Evolutionary conservation across 2,888 invertebrate species (phyloP).

Genomic region (Tipula lateralis): DNA sequence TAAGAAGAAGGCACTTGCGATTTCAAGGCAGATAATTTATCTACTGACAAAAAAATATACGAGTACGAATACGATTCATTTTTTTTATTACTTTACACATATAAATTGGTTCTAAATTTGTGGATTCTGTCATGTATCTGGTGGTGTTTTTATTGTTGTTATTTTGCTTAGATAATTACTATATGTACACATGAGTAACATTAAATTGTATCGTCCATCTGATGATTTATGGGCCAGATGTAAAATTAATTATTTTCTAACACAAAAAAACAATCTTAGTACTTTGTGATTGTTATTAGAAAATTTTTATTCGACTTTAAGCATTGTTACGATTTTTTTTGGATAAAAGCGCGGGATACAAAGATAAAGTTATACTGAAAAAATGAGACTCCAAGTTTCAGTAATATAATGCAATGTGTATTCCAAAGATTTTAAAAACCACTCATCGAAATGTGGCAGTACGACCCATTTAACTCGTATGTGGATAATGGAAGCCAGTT

Average conservation of each 20-base stretch:
- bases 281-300: not conserved
- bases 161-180: not conserved
- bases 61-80: not conserved
- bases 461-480: too few relatives aligned
- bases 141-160: not conserved
- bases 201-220: not conserved
- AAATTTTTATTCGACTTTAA: not conserved
- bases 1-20: not conserved
- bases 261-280: not conserved
- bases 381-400: too few relatives aligned
- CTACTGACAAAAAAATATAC: not conserved
- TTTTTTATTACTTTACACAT: not conserved
- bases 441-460: too few relatives aligned
- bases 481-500: too few relatives aligned
- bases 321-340: not conserved
- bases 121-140: not conserved
- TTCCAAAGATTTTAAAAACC: too few relatives aligned
- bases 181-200: not conserved
- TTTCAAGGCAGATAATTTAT: not conserved
- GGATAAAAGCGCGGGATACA: not conserved
- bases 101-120: not conserved
- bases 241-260: not conserved
- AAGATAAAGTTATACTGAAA: not conserved
- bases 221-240: not conserved
- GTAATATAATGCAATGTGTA: too few relatives aligned